These are phyloP conservation scores for Rafetus swinhoei DNA, from an alignment of 2,113 vertebrate species.

Conservation along the genomic window DNA sequence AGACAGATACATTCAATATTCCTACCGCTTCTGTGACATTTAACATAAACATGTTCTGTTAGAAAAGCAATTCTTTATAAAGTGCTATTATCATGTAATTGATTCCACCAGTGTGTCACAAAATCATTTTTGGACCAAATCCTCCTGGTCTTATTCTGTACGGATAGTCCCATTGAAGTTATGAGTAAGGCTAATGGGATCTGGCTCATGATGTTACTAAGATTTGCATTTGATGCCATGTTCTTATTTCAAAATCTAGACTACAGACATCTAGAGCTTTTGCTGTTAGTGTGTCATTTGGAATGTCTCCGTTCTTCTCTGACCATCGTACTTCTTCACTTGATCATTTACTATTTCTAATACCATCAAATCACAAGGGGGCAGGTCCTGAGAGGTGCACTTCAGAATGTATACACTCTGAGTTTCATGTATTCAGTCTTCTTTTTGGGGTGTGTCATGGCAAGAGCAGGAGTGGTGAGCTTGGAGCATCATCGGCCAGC, in stretches of 20 bases:
- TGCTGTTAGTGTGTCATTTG: background rate
- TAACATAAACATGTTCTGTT: background rate
- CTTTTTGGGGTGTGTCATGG: background rate
- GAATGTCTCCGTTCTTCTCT: background rate
- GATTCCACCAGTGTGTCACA: background rate
- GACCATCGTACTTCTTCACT: accelerated
- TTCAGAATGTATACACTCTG: background rate
- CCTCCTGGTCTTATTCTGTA: accelerated
- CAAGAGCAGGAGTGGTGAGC: background rate
- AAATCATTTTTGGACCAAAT: background rate
- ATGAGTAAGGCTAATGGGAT: background rate
- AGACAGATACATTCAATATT: background rate
- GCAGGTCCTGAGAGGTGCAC: background rate
- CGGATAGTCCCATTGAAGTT: background rate
- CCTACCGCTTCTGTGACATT: background rate
- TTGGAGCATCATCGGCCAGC: background rate
- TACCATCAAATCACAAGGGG: background rate
- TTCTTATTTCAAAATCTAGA: background rate
- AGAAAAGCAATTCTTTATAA: background rate
- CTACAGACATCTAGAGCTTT: background rate
- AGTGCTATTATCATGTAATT: background rate
- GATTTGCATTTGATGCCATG: accelerated
- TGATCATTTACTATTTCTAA: background rate
- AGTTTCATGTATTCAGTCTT: background rate
- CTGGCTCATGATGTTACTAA: background rate